Percentiles rank a stretch among this genome's conserved stretches.
These are phyloP conservation scores for Saccostrea glomerata DNA, from an alignment of 1,140 invertebrate genomes.

Conservation along the genomic window DNA sequence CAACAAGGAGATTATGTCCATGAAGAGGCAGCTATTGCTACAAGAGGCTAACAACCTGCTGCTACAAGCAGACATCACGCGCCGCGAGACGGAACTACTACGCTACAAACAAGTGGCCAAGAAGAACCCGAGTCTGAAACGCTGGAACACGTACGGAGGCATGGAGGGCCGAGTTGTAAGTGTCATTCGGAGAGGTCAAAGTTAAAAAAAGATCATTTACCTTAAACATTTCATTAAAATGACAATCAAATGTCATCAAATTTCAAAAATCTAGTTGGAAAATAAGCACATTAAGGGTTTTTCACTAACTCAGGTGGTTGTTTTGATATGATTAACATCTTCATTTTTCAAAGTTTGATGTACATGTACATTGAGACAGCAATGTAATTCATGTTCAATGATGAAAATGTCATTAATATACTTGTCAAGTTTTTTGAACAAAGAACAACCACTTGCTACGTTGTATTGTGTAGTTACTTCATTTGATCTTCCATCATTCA, in stretches of 20 bases:
- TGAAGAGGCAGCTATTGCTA: conserved; percentile 75
- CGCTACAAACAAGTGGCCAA: conserved; percentile 68
- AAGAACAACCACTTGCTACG: neutral
- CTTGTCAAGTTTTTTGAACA: neutral
- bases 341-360: neutral
- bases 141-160: conserved; percentile 74
- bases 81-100: conserved; percentile 74
- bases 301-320: neutral
- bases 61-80: conserved; percentile 74
- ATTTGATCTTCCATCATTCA: neutral
- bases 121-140: conserved; percentile 62
- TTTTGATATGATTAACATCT: neutral
- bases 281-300: neutral
- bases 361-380: neutral
- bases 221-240: neutral
- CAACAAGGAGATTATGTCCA: conserved; percentile 76
- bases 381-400: neutral
- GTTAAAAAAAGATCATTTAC: neutral
- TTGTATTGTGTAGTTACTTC: neutral
- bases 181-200: neutral
- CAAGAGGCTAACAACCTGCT: conserved; percentile 77
- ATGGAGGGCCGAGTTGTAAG: conserved; percentile 61
- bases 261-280: neutral
- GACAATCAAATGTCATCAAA: neutral
- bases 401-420: neutral